Base-by-base conservation (phyloP, 64 coral and sea anemone species). In the Exaiptasia diaphana region DNA sequence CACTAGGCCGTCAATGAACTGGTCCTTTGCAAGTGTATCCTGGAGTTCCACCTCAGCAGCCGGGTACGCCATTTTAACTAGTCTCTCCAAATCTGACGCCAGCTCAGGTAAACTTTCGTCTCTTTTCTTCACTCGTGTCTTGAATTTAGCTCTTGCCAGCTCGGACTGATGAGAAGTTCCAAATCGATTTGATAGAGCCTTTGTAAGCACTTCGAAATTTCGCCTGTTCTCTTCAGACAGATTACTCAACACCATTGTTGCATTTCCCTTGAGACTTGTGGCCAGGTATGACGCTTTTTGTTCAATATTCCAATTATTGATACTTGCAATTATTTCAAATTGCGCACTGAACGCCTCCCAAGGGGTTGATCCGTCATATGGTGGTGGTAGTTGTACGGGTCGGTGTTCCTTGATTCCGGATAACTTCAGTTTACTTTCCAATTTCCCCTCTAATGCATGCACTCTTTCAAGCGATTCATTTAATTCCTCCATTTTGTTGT, bases 11-110 rank as follows among this genome's bases (percentile, higher is more conserved):
- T 93, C 82, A 46, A 81, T 75, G 75, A 93, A 86, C 23, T 82
- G 76, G 31, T 93, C 76, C 18, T 72, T 75, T n/a, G 82, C 83
- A 29, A 93, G 57, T 5, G 58, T 48, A 15, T 93, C 83, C 33
- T 64, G 53, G 33, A 76, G 6, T 18, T 85, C 82, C 43, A 73
- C 28, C 26, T 61, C 41, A 5, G 90, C 77, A 28, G 50, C 53
- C 12, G 90, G 82, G 41, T 74, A 74, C 0, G 54, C 67, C 18
- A 73, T 21, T 43, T 63, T 81, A 13, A 50, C 46, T 17, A 80
- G 69, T 21, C 77, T 34, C 24, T 82, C 37, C 1, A 61, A 15
- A n/a, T 70, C 54, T 18, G 69, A 32, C 0, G 68, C 77, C 3
- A 82, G 77, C 10, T 73, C 75, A 26, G 68, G 68, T 4, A 71